phyloP scores from a whole-genome alignment of 1,140 invertebrate species.

The Drosophila rufa region DNA sequence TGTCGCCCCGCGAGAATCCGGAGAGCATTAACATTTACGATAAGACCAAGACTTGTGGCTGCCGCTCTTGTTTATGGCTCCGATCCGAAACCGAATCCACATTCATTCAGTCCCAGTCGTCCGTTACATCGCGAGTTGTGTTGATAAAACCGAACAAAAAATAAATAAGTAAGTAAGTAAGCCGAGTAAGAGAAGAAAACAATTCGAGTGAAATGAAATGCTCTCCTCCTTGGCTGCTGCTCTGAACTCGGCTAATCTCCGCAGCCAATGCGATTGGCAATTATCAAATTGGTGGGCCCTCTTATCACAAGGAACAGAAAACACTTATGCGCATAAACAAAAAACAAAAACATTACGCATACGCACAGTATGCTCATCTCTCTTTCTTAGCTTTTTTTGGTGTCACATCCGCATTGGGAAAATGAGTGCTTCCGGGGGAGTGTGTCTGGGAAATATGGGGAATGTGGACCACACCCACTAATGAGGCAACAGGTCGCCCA shows the following conservation, averaged over 20 bases:
- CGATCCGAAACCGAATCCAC: conserved; percentile 3
- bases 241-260: conserved; percentile 15
- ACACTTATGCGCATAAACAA: conserved; percentile 50
- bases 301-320: not conserved
- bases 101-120: conserved; percentile 17
- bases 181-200: not conserved
- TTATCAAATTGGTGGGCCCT: conserved; percentile 25
- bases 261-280: not conserved
- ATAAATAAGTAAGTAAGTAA: not conserved
- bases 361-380: conserved; percentile 29
- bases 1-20: conserved; percentile 19
- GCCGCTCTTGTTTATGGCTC: conserved; percentile 10
- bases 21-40: conserved; percentile 13
- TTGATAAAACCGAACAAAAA: conserved; percentile 22
- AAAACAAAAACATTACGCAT: conserved; percentile 54
- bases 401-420: conserved; percentile 39
- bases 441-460: not conserved
- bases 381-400: conserved; percentile 19
- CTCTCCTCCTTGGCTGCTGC: conserved; percentile 4
- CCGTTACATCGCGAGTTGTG: conserved; percentile 15
- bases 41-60: conserved; percentile 7
- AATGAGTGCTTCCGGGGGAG: conserved; percentile 11
- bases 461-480: conserved; percentile 20
- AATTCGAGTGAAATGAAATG: not conserved
- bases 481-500: conserved; percentile 53